Evolutionary conservation across 1,140 invertebrate species (phyloP).

Genomic region (Bradynema listronoti): DNA sequence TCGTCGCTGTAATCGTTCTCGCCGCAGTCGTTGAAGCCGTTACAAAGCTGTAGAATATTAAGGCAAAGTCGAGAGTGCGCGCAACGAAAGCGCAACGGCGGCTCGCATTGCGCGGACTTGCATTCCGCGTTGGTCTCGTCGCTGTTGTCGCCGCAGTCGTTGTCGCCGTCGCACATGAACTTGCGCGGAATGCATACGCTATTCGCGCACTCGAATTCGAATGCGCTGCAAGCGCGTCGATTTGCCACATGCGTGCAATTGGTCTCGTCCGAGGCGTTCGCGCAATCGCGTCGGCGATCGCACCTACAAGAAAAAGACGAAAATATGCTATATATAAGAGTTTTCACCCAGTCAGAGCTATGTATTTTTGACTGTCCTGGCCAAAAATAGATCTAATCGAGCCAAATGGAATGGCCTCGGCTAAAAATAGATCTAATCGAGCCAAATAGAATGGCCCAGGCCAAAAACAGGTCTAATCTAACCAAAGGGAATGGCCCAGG

Average conservation of each 20-base stretch:
- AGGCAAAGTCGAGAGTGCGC: slow-evolving; percentile 51
- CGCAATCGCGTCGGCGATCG: slow-evolving; percentile 45
- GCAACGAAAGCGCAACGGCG: slow-evolving; percentile 54
- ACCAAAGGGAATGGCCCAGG: too few species aligned
- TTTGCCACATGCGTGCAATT: slow-evolving; percentile 42
- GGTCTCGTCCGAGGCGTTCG: slow-evolving; percentile 52
- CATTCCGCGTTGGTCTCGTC: slow-evolving; percentile 53
- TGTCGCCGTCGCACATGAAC: slow-evolving; percentile 51
- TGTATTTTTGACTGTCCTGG: too few species aligned
- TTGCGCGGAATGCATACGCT: slow-evolving; percentile 52
- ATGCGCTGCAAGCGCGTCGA: slow-evolving; percentile 42
- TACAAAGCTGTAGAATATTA: slow-evolving; percentile 52
- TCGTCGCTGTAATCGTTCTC: slow-evolving; percentile 50
- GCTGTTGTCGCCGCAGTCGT: slow-evolving; percentile 55
- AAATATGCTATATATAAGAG: too few species aligned
- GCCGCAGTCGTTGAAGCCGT: slow-evolving; percentile 54
- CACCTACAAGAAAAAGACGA: too few species aligned
- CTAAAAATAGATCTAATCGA: too few species aligned
- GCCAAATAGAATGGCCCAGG: too few species aligned
- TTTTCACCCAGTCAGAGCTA: too few species aligned
- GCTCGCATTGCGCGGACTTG: slow-evolving; percentile 49
- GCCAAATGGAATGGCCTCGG: too few species aligned
- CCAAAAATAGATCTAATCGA: too few species aligned
- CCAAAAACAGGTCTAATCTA: too few species aligned
- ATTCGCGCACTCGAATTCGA: slow-evolving; percentile 54